These are phyloP conservation scores for Orchestes rusci DNA, from an alignment of 2,888 invertebrate species.

Conservation along the genomic window DNA sequence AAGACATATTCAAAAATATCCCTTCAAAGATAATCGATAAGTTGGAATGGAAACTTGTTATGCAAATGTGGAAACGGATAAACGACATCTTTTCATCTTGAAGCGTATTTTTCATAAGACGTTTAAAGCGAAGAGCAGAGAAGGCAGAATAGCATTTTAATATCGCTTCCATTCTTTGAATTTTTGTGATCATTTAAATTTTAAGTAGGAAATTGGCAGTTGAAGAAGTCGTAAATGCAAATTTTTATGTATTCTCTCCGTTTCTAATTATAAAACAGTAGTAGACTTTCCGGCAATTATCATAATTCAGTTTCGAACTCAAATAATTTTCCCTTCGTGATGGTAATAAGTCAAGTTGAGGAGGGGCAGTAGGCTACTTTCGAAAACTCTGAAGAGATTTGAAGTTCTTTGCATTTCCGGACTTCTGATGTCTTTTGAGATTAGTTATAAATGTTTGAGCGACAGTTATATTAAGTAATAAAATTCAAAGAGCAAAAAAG, in stretches of 20 bases:
- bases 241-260: slow-evolving; percentile 23
- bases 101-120: slow-evolving; percentile 28
- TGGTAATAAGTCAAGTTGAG: no score
- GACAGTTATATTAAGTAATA: no score
- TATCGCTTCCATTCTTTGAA: slow-evolving; percentile 21
- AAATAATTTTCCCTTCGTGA: no score
- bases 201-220: slow-evolving; percentile 24
- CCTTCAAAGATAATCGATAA: slow-evolving; percentile 26
- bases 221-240: slow-evolving; percentile 22
- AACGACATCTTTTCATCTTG: slow-evolving; percentile 28
- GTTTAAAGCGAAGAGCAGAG: slow-evolving; percentile 22
- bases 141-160: slow-evolving; percentile 22
- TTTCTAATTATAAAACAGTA: slow-evolving; percentile 20
- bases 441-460: no score
- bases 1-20: slow-evolving; percentile 6
- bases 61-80: slow-evolving; percentile 29
- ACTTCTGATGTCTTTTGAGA: no score
- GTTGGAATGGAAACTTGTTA: slow-evolving; percentile 31
- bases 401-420: no score
- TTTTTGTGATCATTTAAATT: slow-evolving; percentile 25
- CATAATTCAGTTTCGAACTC: slow-evolving; percentile 16
- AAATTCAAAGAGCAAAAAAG: no score
- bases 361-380: no score
- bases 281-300: slow-evolving; percentile 22
- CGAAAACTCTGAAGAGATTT: no score